Conservation (phyloP, 2,888 invertebrate genomes). For the Camptogramma bilineatum region DNA sequence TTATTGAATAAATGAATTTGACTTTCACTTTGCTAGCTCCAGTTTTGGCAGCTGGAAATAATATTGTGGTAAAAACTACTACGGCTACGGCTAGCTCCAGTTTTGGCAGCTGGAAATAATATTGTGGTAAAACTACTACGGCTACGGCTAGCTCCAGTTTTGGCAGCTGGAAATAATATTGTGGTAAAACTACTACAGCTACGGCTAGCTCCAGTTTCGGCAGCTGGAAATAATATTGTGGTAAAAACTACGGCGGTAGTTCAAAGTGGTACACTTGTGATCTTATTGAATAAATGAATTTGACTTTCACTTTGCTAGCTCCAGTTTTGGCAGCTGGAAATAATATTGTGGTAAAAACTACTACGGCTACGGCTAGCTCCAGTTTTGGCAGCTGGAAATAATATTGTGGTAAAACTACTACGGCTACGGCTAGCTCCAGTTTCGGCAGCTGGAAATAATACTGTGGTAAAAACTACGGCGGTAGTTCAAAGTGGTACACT, state of each 20-base stretch:
- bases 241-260: no score
- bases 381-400: constrained; percentile 68
- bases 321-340: no score
- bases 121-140: neutral
- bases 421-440: constrained; percentile 65
- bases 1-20: no score
- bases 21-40: no score
- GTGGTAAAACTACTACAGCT: no score
- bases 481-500: no score
- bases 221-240: constrained; percentile 51
- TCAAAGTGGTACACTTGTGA: no score
- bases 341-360: no score
- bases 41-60: no score
- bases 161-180: constrained; percentile 59
- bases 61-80: no score
- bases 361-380: constrained; percentile 64
- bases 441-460: constrained; percentile 65
- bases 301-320: no score
- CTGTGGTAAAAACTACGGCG: neutral
- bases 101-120: constrained; percentile 65
- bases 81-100: constrained; percentile 66
- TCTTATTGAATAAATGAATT: no score
- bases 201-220: constrained; percentile 71
- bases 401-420: neutral
- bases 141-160: constrained; percentile 69